These are phyloP conservation scores for Meliscaeva auricollis DNA, from an alignment of 2,888 invertebrate genomes.

Conservation along the genomic window DNA sequence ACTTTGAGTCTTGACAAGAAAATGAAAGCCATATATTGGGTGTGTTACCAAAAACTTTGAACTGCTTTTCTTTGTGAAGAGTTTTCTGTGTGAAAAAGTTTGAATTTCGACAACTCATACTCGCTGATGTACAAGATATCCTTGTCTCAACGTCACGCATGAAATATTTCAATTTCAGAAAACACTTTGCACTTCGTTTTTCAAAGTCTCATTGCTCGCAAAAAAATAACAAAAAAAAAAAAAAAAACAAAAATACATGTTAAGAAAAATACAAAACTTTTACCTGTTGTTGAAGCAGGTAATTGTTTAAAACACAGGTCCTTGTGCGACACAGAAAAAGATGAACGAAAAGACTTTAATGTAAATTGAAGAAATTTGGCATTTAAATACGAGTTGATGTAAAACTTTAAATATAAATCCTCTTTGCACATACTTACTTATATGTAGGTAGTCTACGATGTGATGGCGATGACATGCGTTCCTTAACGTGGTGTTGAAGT, in stretches of 20 bases:
- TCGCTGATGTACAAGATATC: background rate
- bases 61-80: background rate
- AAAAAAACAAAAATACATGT: background rate
- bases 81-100: background rate
- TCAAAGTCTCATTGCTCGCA: background rate
- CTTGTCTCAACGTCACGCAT: constrained; percentile 4
- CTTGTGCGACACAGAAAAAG: background rate
- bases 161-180: constrained; percentile 32
- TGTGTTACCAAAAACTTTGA: background rate
- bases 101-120: background rate
- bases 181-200: constrained; percentile 24
- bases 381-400: too few species aligned
- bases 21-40: background rate
- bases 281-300: constrained; percentile 1
- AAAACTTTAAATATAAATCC: constrained; percentile 26
- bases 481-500: constrained; percentile 17
- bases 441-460: background rate
- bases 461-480: background rate
- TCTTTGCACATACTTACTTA: background rate
- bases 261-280: background rate
- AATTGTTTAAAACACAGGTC: background rate
- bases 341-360: constrained; percentile 14
- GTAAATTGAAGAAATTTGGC: constrained; percentile 25
- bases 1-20: too few species aligned
- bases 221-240: too few species aligned